Percentiles rank a stretch among this genome's conserved stretches.
These are phyloP conservation scores for Ypsolopha scabrella DNA, from an alignment of 2,888 invertebrate species.

Conservation along the genomic window DNA sequence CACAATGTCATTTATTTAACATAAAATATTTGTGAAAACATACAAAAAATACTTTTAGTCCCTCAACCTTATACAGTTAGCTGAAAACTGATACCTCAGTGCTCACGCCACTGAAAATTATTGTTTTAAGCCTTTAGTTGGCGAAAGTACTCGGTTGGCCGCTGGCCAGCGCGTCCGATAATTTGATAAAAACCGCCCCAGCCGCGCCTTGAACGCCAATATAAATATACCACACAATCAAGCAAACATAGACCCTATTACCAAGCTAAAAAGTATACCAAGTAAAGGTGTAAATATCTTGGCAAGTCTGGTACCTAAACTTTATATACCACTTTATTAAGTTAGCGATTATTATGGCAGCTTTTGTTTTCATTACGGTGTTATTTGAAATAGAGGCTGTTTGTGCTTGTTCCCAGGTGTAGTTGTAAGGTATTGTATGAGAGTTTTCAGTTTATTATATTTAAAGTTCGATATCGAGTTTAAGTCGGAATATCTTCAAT, in stretches of 20 bases:
- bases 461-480: no score
- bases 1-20: no score
- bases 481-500: no score
- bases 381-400: neutral
- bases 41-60: no score
- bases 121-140: conserved; percentile 9
- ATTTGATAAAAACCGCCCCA: conserved; percentile 52
- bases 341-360: conserved; percentile 4
- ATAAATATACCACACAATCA: conserved; percentile 2
- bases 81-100: no score
- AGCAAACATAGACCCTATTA: neutral
- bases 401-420: neutral
- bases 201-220: conserved; percentile 19
- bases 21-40: no score
- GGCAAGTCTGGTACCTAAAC: neutral
- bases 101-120: neutral
- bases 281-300: neutral
- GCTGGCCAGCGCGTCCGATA: conserved; percentile 36
- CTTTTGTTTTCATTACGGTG: conserved; percentile 1
- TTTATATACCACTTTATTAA: conserved; percentile 4
- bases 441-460: no score
- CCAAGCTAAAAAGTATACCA: neutral
- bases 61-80: no score
- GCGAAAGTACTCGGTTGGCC: conserved; percentile 27
- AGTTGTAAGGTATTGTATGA: neutral